Evolutionary conservation across 2,113 vertebrate genomes (phyloP).

Genomic region (Dromiciops gliroides): DNA sequence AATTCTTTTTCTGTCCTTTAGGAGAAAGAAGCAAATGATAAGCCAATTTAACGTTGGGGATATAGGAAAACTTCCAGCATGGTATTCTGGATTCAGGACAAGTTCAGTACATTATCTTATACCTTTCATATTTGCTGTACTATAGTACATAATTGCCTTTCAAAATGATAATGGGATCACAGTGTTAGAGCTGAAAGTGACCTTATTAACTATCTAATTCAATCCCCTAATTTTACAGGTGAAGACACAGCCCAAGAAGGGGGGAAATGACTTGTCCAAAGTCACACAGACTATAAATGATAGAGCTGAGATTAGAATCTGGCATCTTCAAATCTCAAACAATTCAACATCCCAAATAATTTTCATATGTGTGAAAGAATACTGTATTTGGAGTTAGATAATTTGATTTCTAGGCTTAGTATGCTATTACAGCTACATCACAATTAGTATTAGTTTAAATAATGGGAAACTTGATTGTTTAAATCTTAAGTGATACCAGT

Average conservation of each 20-base stretch:
- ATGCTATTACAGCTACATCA: neutral
- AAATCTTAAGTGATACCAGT: neutral
- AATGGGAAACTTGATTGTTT: neutral
- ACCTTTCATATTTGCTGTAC: neutral
- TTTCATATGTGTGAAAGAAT: neutral
- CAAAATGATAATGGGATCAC: neutral
- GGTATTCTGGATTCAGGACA: neutral
- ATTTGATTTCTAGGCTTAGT: neutral
- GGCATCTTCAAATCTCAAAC: neutral
- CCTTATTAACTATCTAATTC: neutral
- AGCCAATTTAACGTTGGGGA: neutral
- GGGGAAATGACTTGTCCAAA: neutral
- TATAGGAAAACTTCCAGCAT: neutral
- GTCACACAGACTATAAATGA: no score
- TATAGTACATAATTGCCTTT: neutral
- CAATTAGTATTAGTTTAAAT: neutral
- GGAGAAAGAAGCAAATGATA: neutral
- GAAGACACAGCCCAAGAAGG: neutral
- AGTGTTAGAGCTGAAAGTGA: neutral
- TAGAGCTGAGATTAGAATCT: neutral
- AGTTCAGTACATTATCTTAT: neutral
- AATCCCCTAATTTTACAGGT: neutral
- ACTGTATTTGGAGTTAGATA: neutral
- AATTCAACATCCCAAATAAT: neutral
- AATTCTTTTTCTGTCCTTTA: neutral